Conservation (phyloP, 2,888 invertebrate genomes). For the Amblyjoppa proteus region DNA sequence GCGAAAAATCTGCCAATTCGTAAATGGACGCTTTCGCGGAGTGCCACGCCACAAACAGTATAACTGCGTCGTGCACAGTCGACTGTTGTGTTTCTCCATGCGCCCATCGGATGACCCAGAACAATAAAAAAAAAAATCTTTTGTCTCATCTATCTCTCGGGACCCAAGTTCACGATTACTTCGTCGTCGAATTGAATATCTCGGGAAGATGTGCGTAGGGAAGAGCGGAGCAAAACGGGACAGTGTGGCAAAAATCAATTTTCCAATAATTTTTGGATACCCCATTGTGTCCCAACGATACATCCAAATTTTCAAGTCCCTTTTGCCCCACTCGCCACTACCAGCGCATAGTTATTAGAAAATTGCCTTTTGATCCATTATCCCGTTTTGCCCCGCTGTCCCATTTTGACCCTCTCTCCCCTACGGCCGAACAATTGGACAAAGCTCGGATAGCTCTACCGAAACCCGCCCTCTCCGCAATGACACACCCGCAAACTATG, state of each 20-base stretch:
- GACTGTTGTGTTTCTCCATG: slow-evolving; percentile 14
- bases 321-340: too few relatives aligned
- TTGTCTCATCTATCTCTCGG: slow-evolving; percentile 24
- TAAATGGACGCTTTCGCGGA: slow-evolving; percentile 18
- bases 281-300: too few relatives aligned
- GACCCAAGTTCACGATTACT: slow-evolving; percentile 21
- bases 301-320: too few relatives aligned
- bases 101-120: slow-evolving; percentile 62
- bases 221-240: background rate
- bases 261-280: too few relatives aligned
- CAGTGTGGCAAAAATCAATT: too few relatives aligned
- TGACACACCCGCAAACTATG: background rate
- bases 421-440: slow-evolving; percentile 31
- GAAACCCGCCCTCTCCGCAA: background rate
- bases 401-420: too few relatives aligned
- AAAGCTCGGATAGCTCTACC: slow-evolving; percentile 26
- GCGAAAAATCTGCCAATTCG: slow-evolving; percentile 56
- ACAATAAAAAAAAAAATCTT: slow-evolving; percentile 54
- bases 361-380: too few relatives aligned
- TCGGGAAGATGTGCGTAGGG: background rate
- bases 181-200: slow-evolving; percentile 23
- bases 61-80: slow-evolving; percentile 24
- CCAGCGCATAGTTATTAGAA: too few relatives aligned
- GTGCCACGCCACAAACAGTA: slow-evolving; percentile 1
- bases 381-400: too few relatives aligned